Conservation (phyloP, 2,797 vertebrate genomes). For the Melanotaenia pygmaea region DNA sequence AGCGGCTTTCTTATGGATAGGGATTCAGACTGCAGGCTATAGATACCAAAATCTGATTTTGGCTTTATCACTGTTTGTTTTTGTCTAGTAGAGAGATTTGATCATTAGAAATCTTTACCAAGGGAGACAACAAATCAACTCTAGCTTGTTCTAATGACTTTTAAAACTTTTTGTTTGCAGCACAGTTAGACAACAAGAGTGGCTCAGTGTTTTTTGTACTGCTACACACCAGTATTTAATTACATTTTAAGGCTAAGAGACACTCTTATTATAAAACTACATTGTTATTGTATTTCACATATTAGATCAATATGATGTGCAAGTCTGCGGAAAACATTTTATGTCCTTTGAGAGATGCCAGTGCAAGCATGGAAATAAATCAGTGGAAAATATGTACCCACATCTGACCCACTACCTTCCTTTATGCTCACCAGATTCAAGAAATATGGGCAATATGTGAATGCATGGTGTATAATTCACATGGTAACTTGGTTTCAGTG, state of each 20-base stretch:
- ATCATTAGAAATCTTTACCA: conserved; percentile 77
- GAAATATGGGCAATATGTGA: background rate
- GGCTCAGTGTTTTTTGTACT: conserved; percentile 9
- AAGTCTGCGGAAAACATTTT: background rate
- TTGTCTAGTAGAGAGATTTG: conserved; percentile 78
- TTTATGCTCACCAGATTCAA: background rate
- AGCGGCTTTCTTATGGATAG: conserved; percentile 78
- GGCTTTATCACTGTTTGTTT: conserved; percentile 79
- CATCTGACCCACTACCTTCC: background rate
- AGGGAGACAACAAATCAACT: conserved; percentile 73
- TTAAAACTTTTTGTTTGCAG: conserved; percentile 73
- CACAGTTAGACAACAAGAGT: conserved; percentile 22
- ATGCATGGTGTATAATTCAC: background rate
- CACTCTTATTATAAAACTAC: background rate
- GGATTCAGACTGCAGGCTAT: conserved; percentile 75
- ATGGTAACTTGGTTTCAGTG: conserved; percentile 2
- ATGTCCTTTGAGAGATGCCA: background rate
- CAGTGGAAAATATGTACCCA: conserved; percentile 1
- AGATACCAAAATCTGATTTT: conserved; percentile 85
- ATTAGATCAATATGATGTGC: background rate
- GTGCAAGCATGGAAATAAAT: background rate
- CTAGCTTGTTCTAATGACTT: conserved; percentile 76
- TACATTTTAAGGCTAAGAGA: background rate
- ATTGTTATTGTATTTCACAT: background rate
- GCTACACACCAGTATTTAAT: conserved; percentile 1